Evolutionary conservation across 2,797 vertebrate genomes (phyloP).

Genomic region (Enteromius fasciolatus): DNA sequence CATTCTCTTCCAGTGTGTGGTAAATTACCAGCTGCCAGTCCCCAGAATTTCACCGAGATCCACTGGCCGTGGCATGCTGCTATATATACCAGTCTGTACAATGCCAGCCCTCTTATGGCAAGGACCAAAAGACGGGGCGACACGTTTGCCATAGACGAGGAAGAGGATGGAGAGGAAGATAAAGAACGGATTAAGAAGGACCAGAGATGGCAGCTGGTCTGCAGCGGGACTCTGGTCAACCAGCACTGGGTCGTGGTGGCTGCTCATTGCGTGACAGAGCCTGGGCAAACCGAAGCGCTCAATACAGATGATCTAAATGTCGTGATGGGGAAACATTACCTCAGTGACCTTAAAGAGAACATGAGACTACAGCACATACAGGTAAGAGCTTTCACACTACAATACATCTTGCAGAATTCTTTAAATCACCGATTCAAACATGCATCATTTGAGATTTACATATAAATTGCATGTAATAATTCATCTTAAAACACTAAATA

Average conservation of each 20-base stretch:
- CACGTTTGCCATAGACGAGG: constrained; percentile 36
- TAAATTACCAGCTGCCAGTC: constrained; percentile 77
- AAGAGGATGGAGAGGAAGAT: constrained; percentile 62
- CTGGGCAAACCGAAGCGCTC: constrained; percentile 76
- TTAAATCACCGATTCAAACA: not conserved
- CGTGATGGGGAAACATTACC: constrained; percentile 80
- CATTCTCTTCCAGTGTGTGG: constrained; percentile 82
- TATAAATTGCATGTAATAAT: not conserved
- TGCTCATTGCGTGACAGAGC: constrained; percentile 86
- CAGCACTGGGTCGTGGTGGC: constrained; percentile 86
- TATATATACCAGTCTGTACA: constrained; percentile 79
- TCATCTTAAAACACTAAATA: not conserved
- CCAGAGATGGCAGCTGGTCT: constrained; percentile 82
- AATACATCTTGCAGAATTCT: not conserved
- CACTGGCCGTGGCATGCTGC: constrained; percentile 91
- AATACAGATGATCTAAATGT: constrained; percentile 84
- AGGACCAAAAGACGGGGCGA: constrained; percentile 49
- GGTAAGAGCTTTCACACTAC: constrained; percentile 71
- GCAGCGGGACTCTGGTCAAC: constrained; percentile 87
- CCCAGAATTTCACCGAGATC: constrained; percentile 71
- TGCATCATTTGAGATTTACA: not conserved
- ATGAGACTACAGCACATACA: constrained; percentile 83
- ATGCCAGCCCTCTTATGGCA: constrained; percentile 49
- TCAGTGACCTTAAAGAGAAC: constrained; percentile 77
- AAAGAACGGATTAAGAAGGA: constrained; percentile 62